Percentiles rank a stretch among this genome's conserved stretches.
Conservation (phyloP, 2,888 invertebrate species). For the Scotopteryx bipunctaria region DNA sequence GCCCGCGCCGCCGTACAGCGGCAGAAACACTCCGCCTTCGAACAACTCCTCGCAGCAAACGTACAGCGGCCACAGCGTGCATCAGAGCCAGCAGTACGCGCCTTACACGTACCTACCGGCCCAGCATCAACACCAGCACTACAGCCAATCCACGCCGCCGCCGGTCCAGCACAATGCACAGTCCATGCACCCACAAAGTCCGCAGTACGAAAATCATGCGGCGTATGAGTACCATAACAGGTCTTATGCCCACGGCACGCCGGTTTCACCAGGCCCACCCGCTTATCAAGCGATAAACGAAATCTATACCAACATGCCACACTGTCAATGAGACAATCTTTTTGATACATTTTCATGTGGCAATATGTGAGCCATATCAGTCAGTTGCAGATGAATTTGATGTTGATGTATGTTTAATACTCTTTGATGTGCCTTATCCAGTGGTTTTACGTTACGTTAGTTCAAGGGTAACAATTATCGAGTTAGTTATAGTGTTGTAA, state of each 20-base stretch:
- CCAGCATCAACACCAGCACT: conserved; percentile 14
- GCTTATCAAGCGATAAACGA: conserved; percentile 69
- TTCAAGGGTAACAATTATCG: conserved; percentile 1
- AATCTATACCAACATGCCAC: conserved; percentile 54
- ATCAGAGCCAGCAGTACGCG: conserved; percentile 22
- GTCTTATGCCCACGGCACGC: conserved; percentile 31
- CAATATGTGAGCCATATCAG: conserved; percentile 11
- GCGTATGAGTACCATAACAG: conserved; percentile 29
- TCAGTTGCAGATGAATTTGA: conserved; percentile 10
- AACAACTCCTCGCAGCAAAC: conserved; percentile 15
- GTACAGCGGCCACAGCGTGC: conserved; percentile 18
- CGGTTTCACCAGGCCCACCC: conserved; percentile 67
- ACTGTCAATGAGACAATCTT: conserved; percentile 31
- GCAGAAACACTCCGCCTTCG: conserved; percentile 9
- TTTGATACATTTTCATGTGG: conserved; percentile 1
- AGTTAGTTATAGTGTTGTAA: conserved; percentile 20
- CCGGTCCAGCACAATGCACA: conserved; percentile 10
- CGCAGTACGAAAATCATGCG: conserved; percentile 25
- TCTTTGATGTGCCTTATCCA: conserved; percentile 24
- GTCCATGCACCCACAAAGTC: conserved; percentile 14
- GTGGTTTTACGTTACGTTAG: conserved; percentile 11
- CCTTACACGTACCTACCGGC: conserved; percentile 20
- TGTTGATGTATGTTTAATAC: conserved; percentile 2
- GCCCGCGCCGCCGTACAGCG: conserved; percentile 44
- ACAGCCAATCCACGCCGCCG: conserved; percentile 15